Conservation (phyloP, 2,113 vertebrate genomes). For the Elephas maximus region DNA sequence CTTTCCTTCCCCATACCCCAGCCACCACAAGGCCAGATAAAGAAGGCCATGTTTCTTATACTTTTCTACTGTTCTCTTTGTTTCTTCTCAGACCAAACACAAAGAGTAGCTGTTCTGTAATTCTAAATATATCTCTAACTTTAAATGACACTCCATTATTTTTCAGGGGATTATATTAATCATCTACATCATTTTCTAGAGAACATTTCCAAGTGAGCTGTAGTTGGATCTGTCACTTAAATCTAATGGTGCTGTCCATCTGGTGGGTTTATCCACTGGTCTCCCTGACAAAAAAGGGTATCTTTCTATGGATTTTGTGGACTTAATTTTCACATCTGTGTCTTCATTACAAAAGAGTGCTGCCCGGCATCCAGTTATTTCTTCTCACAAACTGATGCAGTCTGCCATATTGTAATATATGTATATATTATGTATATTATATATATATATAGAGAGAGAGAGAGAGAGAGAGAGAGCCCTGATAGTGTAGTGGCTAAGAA, state of each 20-base stretch:
- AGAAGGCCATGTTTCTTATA: background rate
- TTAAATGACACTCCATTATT: background rate
- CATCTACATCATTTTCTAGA: constrained; percentile 13
- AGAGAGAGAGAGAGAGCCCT: no score
- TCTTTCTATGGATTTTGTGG: background rate
- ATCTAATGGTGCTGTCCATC: background rate
- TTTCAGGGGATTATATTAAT: background rate
- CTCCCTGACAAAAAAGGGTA: background rate
- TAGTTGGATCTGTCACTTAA: background rate
- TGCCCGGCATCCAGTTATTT: background rate
- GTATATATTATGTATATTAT: no score
- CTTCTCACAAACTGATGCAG: no score
- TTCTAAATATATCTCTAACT: background rate
- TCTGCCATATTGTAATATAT: no score
- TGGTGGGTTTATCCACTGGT: background rate
- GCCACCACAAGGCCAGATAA: no score
- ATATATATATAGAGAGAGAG: no score
- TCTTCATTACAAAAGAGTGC: constrained; percentile 2
- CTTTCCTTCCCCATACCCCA: accelerated
- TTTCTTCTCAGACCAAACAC: background rate
- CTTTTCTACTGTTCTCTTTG: background rate
- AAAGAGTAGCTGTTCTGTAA: background rate
- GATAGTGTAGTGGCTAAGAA: no score
- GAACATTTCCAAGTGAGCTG: background rate
- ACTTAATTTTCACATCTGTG: background rate